Percentiles rank a stretch among this genome's conserved stretches.
These are phyloP conservation scores for Caranx ignobilis DNA, from an alignment of 2,113 vertebrate species.

Conservation along the genomic window DNA sequence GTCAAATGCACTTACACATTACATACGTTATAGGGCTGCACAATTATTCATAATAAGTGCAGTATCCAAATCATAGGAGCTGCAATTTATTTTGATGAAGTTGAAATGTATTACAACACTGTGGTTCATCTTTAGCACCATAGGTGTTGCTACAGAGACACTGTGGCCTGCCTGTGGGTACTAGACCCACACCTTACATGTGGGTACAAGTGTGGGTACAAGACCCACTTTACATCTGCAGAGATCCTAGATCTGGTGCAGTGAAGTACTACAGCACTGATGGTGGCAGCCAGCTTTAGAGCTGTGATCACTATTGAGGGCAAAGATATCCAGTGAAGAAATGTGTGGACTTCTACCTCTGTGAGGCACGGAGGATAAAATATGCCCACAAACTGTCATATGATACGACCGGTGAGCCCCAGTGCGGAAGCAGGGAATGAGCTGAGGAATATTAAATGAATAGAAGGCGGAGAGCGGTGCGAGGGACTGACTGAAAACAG, in stretches of 20 bases:
- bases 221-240: not conserved
- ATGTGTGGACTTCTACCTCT: conserved; percentile 4
- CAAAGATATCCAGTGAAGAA: conserved; percentile 7
- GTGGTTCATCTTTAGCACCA: too few species aligned
- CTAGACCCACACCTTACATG: too few species aligned
- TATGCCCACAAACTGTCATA: conserved; percentile 65
- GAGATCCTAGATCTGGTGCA: not conserved
- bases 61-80: not conserved
- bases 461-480: conserved; percentile 55
- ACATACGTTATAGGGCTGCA: not conserved
- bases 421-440: conserved; percentile 48
- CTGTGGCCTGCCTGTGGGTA: too few species aligned
- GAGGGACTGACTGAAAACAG: conserved; percentile 72
- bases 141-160: too few species aligned
- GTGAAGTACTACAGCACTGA: not conserved
- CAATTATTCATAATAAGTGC: not conserved
- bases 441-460: conserved; percentile 66
- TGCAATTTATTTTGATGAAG: too few species aligned
- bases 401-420: conserved; percentile 62
- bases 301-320: not conserved
- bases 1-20: not conserved
- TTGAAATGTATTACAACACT: too few species aligned
- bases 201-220: too few species aligned
- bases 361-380: conserved; percentile 46
- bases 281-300: conserved; percentile 10